Percentiles rank a stretch among this genome's conserved stretches.
phyloP scores from a whole-genome alignment of 2,888 invertebrate genomes.

The Synanthedon myopaeformis region DNA sequence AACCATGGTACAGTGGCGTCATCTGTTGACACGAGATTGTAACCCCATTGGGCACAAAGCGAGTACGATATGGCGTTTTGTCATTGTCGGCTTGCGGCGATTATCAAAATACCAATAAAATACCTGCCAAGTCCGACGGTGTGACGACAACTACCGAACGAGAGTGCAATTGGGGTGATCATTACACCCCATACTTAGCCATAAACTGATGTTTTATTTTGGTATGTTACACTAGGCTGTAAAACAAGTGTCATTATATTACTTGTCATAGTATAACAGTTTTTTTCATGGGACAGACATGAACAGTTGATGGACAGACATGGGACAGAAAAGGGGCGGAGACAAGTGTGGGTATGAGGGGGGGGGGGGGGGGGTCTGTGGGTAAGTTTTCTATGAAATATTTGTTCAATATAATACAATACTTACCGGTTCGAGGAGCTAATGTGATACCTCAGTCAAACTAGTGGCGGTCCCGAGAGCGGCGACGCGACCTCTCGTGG shows the following conservation, averaged over 20 bases:
- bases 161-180: slow-evolving; percentile 47
- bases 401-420: slow-evolving; percentile 12
- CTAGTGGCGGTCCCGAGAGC: slow-evolving; percentile 63
- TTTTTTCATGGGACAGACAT: slow-evolving; percentile 9
- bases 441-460: slow-evolving; percentile 68
- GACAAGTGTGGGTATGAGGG: slow-evolving; percentile 1
- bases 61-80: neutral
- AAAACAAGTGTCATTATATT: slow-evolving; percentile 67
- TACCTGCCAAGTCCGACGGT: slow-evolving; percentile 68
- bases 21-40: too few species aligned
- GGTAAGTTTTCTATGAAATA: neutral
- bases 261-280: slow-evolving; percentile 37
- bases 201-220: slow-evolving; percentile 64
- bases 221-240: slow-evolving; percentile 63
- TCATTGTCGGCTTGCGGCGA: slow-evolving; percentile 19
- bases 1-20: too few species aligned
- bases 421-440: slow-evolving; percentile 62
- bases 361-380: slow-evolving; percentile 5
- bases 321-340: neutral
- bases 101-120: slow-evolving; percentile 67
- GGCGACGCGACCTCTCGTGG: slow-evolving; percentile 53
- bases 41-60: neutral
- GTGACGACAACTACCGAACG: slow-evolving; percentile 65
- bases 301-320: slow-evolving; percentile 6
- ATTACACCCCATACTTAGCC: slow-evolving; percentile 59